A percentile compares a stretch with the other conserved stretches of the same genome.
Conservation (phyloP, 2,888 invertebrate genomes). For the Xestobium rufovillosum region DNA sequence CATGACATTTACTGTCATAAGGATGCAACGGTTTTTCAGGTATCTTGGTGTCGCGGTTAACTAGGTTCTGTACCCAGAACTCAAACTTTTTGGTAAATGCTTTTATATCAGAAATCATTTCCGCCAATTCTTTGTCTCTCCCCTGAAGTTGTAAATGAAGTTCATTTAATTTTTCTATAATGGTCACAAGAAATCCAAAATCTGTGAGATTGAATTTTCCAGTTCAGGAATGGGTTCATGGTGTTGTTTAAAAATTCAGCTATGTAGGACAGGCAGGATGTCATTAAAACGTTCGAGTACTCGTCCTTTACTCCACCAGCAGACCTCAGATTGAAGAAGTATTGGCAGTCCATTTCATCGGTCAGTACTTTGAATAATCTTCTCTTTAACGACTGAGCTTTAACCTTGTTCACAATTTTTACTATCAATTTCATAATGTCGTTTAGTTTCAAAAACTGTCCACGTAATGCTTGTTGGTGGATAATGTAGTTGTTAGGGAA, state of each 20-base stretch:
- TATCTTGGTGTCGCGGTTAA: conserved; percentile 17
- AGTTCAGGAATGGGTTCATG: conserved; percentile 16
- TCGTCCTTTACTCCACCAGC: neutral
- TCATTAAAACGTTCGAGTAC: conserved; percentile 9
- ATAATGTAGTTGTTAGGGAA: conserved; percentile 1
- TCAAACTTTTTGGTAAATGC: conserved; percentile 14
- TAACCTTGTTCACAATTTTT: conserved; percentile 4
- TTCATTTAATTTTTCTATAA: too few relatives aligned
- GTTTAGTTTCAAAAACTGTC: conserved; percentile 1
- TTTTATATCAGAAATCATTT: conserved; percentile 14
- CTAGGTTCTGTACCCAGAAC: conserved; percentile 16
- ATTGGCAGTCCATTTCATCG: neutral
- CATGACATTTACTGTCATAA: conserved; percentile 16
- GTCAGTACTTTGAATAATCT: conserved; percentile 3
- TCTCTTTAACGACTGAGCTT: conserved; percentile 3
- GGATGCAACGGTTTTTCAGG: conserved; percentile 18
- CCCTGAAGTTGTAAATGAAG: conserved; percentile 16
- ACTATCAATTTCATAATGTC: conserved; percentile 2
- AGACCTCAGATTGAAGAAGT: conserved; percentile 1
- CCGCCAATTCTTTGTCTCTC: too few relatives aligned
- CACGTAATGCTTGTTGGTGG: conserved; percentile 4
- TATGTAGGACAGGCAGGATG: conserved; percentile 13
- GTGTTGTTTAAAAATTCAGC: conserved; percentile 17
- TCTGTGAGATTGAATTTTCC: conserved; percentile 17
- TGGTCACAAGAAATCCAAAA: conserved; percentile 15